phyloP scores from a whole-genome alignment of 2,797 vertebrate species.

The Gallirallus australis region DNA sequence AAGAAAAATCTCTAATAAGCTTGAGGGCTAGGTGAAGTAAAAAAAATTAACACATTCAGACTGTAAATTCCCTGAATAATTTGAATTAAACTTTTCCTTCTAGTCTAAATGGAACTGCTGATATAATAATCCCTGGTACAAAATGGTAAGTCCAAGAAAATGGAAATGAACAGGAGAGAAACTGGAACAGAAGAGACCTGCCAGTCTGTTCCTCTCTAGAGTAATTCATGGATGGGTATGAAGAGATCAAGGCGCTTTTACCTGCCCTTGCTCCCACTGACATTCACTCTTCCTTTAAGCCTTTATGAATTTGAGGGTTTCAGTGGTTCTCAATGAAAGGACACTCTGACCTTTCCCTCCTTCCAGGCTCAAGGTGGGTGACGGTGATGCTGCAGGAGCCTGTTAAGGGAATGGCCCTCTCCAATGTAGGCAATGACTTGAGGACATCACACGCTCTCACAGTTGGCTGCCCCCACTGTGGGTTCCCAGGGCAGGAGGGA shows the following conservation, averaged over 20 bases:
- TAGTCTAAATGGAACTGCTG: background rate
- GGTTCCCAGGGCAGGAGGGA: background rate
- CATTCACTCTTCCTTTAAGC: background rate
- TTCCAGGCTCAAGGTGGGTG: background rate
- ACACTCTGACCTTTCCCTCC: background rate
- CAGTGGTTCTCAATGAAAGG: background rate
- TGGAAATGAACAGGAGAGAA: background rate
- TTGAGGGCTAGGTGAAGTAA: background rate
- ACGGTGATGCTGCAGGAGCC: background rate
- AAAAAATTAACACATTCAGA: background rate
- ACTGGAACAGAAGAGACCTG: background rate
- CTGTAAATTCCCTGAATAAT: background rate
- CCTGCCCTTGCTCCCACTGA: background rate
- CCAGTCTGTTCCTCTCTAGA: background rate
- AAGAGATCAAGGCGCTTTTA: background rate
- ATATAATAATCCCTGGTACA: slow-evolving; percentile 6
- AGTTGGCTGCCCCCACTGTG: background rate
- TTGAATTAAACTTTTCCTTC: slow-evolving; percentile 22
- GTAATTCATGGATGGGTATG: background rate
- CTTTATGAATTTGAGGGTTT: background rate
- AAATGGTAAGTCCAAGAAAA: background rate
- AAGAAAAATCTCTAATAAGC: background rate
- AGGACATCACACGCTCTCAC: background rate
- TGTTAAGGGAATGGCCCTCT: background rate
- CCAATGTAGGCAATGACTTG: background rate